Conservation (phyloP, 2,113 vertebrate genomes). For the Delphinus delphis region DNA sequence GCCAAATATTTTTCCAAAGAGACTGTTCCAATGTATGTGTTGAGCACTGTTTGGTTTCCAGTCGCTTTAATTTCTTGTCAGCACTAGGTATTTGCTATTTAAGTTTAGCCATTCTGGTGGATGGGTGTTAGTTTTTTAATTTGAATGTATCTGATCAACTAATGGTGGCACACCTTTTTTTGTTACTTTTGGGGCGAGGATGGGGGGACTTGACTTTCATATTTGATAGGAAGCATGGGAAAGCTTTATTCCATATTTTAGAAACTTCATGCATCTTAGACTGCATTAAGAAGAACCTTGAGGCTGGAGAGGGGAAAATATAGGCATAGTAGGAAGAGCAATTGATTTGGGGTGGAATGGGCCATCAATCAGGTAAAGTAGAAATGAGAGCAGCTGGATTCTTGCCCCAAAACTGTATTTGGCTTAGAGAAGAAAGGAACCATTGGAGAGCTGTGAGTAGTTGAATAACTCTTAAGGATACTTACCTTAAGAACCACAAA, state of each 20-base stretch:
- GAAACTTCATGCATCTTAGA: neutral
- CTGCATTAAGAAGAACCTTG: neutral
- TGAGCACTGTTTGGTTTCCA: neutral
- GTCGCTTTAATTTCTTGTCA: neutral
- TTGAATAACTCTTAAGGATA: neutral
- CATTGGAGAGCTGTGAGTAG: neutral
- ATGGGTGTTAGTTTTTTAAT: neutral
- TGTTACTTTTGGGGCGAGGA: neutral
- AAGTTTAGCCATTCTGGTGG: neutral
- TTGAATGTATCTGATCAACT: conserved; percentile 11
- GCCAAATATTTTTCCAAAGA: neutral
- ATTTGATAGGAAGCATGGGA: neutral
- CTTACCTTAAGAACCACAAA: neutral
- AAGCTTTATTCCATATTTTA: neutral
- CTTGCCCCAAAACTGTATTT: conserved; percentile 19
- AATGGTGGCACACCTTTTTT: neutral
- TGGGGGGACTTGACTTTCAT: neutral
- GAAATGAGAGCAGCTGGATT: neutral
- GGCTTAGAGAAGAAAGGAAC: neutral
- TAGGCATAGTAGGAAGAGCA: neutral
- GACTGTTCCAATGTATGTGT: neutral
- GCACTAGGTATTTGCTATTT: neutral
- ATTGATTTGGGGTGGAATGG: neutral
- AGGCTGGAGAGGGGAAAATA: neutral
- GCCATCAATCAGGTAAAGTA: neutral